Evolutionary conservation across 1,140 invertebrate species (phyloP).

Genomic region (Drosophila willistoni): DNA sequence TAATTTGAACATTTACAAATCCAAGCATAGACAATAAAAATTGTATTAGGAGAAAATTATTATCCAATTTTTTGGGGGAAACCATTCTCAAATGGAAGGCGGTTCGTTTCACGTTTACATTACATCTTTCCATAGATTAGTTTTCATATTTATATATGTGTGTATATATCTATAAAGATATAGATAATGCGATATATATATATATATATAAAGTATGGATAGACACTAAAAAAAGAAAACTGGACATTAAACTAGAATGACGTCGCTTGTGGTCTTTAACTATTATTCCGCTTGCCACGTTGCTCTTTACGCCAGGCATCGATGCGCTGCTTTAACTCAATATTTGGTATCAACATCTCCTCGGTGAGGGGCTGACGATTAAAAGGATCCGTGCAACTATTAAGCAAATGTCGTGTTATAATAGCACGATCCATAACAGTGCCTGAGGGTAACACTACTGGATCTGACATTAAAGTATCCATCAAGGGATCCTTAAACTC

Average conservation of each 20-base stretch:
- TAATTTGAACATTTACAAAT: no score
- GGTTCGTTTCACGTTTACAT: neutral
- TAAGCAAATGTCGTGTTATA: slow-evolving; percentile 96
- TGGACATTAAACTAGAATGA: slow-evolving; percentile 68
- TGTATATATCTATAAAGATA: neutral
- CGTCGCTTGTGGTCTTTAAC: slow-evolving; percentile 59
- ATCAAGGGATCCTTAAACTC: slow-evolving; percentile 98
- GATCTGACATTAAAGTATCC: slow-evolving; percentile 98
- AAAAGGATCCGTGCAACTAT: slow-evolving; percentile 98
- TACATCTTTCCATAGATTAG: slow-evolving; percentile 1
- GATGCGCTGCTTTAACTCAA: slow-evolving; percentile 91
- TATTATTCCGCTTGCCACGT: slow-evolving; percentile 83
- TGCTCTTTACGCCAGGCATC: slow-evolving; percentile 91
- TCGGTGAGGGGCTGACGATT: slow-evolving; percentile 96
- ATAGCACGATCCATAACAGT: slow-evolving; percentile 97
- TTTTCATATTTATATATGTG: slow-evolving; percentile 7
- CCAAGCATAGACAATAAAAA: slow-evolving; percentile 5
- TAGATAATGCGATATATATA: slow-evolving; percentile 14
- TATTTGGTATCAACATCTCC: slow-evolving; percentile 90
- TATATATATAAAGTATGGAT: slow-evolving; percentile 38
- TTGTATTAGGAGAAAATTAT: slow-evolving; percentile 7
- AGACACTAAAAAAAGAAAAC: slow-evolving; percentile 63
- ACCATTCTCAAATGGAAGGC: slow-evolving; percentile 19
- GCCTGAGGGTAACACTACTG: slow-evolving; percentile 96
- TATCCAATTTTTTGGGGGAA: slow-evolving; percentile 29